Conservation (phyloP, 2,888 invertebrate species). For the Apodemia hepburni region DNA sequence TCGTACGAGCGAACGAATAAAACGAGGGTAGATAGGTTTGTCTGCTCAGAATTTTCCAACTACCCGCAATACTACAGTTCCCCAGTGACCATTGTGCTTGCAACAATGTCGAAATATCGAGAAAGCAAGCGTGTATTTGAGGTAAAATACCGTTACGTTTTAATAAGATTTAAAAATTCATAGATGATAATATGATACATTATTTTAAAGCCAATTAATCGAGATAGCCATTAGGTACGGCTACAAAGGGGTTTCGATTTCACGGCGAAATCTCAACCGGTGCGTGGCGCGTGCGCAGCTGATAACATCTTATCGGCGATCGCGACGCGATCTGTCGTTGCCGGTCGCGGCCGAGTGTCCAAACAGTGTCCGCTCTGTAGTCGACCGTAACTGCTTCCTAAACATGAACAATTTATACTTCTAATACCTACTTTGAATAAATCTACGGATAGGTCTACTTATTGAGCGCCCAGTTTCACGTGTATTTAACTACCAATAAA, state of each 20-base stretch:
- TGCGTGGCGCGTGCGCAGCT: conserved; percentile 56
- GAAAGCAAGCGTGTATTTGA: no score
- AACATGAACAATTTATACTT: neutral
- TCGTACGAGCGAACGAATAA: no score
- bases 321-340: conserved; percentile 57
- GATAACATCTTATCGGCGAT: conserved; percentile 61
- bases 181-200: neutral
- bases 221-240: conserved; percentile 43
- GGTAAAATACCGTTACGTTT: no score
- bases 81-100: no score
- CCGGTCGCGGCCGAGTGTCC: conserved; percentile 53
- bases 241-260: conserved; percentile 59
- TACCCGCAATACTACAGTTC: no score
- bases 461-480: no score
- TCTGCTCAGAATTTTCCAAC: no score
- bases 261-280: conserved; percentile 51
- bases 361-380: conserved; percentile 50
- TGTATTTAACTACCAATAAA: no score
- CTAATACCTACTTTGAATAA: no score
- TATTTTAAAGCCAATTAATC: conserved; percentile 46
- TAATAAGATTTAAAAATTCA: neutral
- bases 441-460: no score
- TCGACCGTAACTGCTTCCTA: neutral
- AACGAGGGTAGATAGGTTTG: no score
- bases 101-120: no score